Evolutionary conservation across 2,113 vertebrate genomes (phyloP), one percentile per base, ranked within the genome.

Genomic region (Gasterosteus nipponicus): DNA sequence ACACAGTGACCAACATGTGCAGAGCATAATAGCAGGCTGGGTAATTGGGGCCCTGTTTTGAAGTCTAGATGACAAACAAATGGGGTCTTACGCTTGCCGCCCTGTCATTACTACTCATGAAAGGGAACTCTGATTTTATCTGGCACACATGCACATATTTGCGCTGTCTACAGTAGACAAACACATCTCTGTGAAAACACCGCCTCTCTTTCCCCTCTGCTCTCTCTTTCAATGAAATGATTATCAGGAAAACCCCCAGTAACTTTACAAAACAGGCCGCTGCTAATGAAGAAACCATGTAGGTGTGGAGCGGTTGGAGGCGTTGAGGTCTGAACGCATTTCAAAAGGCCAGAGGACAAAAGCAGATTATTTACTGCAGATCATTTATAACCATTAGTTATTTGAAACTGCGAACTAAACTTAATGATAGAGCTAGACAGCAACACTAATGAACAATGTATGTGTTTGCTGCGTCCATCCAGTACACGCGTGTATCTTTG

Each of bases 1-100:
- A 87, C 86, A 88, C 69, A 80, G 85, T 85, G 87, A 90, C 75
- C 80, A 87, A 91, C 81, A 91, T 91, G 89, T 91, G 89, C 81
- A 54, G 56, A 68, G 61, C 83, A 81, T 67, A 72, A 80, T 80
- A 82, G 78, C 71, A 14, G 65, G 68, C 73, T 49, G 57, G 38
- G 35, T 80, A 70, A 82, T 87, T 78, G 62, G 75, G 67, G 74
- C 78, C 59, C 81, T 81, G 70, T 68, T 76, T 56, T 89, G 69
- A 78, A 86, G 82, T 85, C 65, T 82, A 81, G 89, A 89, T 89
- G 83, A 83, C 81, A 91, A 92, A 90, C 81, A 89, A 82, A 88
- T 82, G 83, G 78, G 69, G 63, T 83, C 73, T 84, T 85, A 65
- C 82, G 58, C 47, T 51, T 73, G 33, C 16, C 85, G 73, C 85